Percentiles rank a stretch among this genome's conserved stretches.
These are phyloP conservation scores for Eristalinus aeneus DNA, from an alignment of 2,888 invertebrate genomes.

Conservation along the genomic window DNA sequence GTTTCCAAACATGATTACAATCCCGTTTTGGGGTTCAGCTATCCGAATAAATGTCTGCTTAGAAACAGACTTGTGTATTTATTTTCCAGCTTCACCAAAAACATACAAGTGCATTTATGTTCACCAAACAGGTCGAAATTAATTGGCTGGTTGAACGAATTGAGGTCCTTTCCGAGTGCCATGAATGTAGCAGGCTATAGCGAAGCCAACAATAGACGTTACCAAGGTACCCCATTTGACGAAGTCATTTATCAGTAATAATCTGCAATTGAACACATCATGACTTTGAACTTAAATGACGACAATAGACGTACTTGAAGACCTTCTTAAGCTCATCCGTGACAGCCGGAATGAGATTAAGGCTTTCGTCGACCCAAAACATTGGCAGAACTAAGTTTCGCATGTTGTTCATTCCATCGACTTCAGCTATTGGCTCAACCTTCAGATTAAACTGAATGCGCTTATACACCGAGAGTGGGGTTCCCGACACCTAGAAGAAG, in stretches of 20 bases:
- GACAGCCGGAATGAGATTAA: slow-evolving; percentile 71
- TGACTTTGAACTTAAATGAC: too few relatives aligned
- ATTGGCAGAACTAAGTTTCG: slow-evolving; percentile 85
- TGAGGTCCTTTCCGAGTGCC: not conserved
- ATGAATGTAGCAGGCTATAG: not conserved
- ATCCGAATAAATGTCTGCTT: not conserved
- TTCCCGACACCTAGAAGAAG: slow-evolving; percentile 81
- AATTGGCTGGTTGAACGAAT: not conserved
- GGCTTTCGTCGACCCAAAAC: slow-evolving; percentile 90
- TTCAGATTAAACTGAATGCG: slow-evolving; percentile 88
- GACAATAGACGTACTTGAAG: slow-evolving; percentile 71
- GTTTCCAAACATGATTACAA: not conserved
- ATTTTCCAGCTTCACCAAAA: not conserved
- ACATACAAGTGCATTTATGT: not conserved
- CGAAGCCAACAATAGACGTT: not conserved
- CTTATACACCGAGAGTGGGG: slow-evolving; percentile 86
- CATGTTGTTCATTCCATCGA: slow-evolving; percentile 85
- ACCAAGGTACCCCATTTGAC: slow-evolving; percentile 12
- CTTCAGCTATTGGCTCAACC: slow-evolving; percentile 83
- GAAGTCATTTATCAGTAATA: slow-evolving; percentile 5
- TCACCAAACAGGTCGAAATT: not conserved
- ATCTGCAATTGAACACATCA: not conserved
- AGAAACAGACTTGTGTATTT: not conserved
- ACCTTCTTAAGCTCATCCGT: slow-evolving; percentile 73
- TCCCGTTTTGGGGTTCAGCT: not conserved